Evolutionary conservation across 1,140 invertebrate genomes (phyloP), one percentile per base, ranked within the genome.

Genomic region (Saccostrea echinata): DNA sequence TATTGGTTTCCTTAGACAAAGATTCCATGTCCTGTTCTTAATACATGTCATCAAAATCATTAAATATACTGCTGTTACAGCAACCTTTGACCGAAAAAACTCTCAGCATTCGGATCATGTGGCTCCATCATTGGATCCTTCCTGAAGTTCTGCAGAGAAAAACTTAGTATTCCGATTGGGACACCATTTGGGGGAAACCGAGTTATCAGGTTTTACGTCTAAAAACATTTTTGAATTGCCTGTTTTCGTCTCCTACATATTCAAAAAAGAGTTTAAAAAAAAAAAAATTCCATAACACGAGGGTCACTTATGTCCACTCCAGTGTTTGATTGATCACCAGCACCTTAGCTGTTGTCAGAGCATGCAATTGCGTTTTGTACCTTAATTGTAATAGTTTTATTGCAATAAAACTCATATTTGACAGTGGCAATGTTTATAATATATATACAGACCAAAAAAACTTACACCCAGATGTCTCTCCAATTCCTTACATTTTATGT

Each of bases 81-180:
- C 86, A 90, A n/a, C 18, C n/a, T n/a, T 43, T 43, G 35, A 43
- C 35, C 35, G 55, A 55, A 1, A 88, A 83, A 3, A 86, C 68
- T 33, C 57, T 57, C 8, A 85, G 83, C 13, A 83, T 84, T 8
- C 91, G 83, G 21, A 92, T 3, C 35, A 43, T 43, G 1, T 6
- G 1, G 2, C 6, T 43, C 6, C 35, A 1, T 43, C 35, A 3
- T 43, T 6, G 35, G 6, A 3, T 43, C 35, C 35, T 43, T 6
- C 6, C 6, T 43, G 35, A 43, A 43, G 35, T 88, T 30, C 91
- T 89, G 87, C 92, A 92, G 0, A 88, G 89, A 16, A 91, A n/a
- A 3, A 92, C 81, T 33, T 86, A 90, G 53, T 90, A 91, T 84
- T 1, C 88, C 89, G 51, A 92, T 89, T 27, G 92, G 92, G 1